Percentiles rank a stretch among this genome's conserved stretches.
phyloP scores from a whole-genome alignment of 2,797 vertebrate species.

The Gila robusta region DNA sequence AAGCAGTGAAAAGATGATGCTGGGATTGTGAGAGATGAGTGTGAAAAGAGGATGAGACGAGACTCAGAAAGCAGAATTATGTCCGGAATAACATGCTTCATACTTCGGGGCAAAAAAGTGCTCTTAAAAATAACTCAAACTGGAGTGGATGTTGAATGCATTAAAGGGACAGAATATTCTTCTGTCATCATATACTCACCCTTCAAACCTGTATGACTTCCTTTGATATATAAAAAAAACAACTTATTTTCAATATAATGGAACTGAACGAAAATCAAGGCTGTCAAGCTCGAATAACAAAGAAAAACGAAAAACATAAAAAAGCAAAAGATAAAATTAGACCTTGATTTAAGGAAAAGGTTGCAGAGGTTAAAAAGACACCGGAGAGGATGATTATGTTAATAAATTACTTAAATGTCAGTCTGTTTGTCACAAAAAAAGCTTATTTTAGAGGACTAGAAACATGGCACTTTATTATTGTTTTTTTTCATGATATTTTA shows the following conservation, averaged over 20 bases:
- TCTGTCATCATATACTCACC: background rate
- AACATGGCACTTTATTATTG: background rate
- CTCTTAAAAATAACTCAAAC: constrained; percentile 41
- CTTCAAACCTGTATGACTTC: background rate
- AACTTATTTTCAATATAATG: background rate
- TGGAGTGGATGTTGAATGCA: constrained; percentile 3
- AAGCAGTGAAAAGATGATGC: constrained; percentile 23
- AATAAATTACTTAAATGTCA: constrained; percentile 25
- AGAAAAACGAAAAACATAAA: background rate
- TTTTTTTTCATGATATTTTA: background rate
- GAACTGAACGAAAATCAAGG: background rate
- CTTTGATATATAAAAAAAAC: background rate
- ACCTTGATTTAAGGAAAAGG: background rate
- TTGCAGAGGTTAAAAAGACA: background rate
- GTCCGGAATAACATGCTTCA: constrained; percentile 15
- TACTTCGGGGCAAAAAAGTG: constrained; percentile 31
- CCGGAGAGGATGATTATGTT: background rate
- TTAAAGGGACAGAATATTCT: background rate
- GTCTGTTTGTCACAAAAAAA: constrained; percentile 4
- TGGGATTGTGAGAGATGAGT: constrained; percentile 33
- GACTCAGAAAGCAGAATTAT: constrained; percentile 47
- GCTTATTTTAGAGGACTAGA: background rate
- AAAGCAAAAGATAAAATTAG: background rate
- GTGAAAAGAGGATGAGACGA: constrained; percentile 19
- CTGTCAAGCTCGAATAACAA: background rate